Evolutionary conservation across 2,888 invertebrate genomes (phyloP), one percentile per base, ranked within the genome.

Genomic region (Melinopterus prodromus): DNA sequence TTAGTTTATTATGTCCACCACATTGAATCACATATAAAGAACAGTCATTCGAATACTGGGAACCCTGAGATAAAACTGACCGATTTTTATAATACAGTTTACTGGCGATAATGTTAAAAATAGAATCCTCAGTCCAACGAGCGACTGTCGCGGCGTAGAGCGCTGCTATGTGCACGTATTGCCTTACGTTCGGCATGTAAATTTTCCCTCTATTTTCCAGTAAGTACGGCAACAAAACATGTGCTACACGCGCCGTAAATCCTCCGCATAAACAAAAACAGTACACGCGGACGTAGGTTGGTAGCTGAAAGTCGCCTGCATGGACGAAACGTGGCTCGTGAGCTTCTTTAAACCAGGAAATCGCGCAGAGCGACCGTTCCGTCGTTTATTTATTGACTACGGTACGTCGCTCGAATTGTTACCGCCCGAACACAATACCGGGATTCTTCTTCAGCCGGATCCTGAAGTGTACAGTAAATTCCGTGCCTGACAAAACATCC

Each of bases 221-320:
- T 77, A 79, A 78, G 78, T 80, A 78, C 77, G 74, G 77, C 70
- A 78, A 79, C 76, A 77, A 78, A 83, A 82, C 83, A 81, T 78
- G 82, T 78, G 78, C 81, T 80, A 81, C 83, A 82, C 81, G 82
- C 78, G 82, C 82, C 80, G 82, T 83, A 83, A 83, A 83, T 83
- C 82, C 78, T 82, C 80, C 78, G 70, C 79, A 80, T 80, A 81
- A 80, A 78, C 76, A 80, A 82, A 82, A 82, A 80, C 80, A 74
- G 74, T 74, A 74, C 74, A 37, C 37, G 36, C 35, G 37, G 36
- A n/a, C 74, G 74, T 35, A 36, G 37, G 74, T 37, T 35, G 37
- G 74, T 36, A 35, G 74, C 74, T 36, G 35, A 74, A 15, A 74
- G 26, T 74, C 37, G 74, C 35, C 35, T n/a, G 74, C 74, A 36